Conservation (phyloP, 2,113 vertebrate species). For the Hydropotes inermis region DNA sequence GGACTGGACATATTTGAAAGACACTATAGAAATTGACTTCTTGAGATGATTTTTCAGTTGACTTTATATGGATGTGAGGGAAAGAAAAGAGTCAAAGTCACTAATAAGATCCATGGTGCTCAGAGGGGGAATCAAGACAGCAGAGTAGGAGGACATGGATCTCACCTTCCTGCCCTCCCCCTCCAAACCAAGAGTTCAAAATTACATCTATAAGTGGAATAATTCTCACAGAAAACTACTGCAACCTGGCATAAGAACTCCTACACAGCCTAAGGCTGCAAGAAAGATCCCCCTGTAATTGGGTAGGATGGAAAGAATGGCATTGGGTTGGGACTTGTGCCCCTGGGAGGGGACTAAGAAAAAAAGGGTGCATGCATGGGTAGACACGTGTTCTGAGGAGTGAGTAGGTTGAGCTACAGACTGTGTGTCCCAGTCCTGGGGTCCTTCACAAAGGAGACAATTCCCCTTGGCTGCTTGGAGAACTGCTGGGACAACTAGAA, state of each 20-base stretch:
- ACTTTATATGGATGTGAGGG: neutral
- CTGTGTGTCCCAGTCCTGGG: neutral
- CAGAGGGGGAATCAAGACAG: neutral
- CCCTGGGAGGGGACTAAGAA: neutral
- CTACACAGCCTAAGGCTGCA: neutral
- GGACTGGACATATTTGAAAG: neutral
- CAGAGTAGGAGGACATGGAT: neutral
- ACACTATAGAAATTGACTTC: neutral
- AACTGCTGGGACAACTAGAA: neutral
- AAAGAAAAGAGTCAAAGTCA: neutral
- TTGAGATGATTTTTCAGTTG: neutral
- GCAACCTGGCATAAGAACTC: neutral
- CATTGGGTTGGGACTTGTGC: neutral
- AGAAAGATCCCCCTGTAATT: neutral
- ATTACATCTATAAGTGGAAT: neutral
- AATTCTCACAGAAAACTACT: neutral
- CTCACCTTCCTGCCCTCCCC: neutral
- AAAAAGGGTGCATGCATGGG: neutral
- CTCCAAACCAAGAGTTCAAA: neutral
- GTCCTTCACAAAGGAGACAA: neutral
- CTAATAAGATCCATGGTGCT: neutral
- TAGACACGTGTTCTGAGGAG: neutral
- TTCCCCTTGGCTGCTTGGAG: neutral
- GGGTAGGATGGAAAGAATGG: neutral
- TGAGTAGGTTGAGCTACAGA: neutral